A percentile compares a stretch with the other conserved stretches of the same genome.
Conservation (phyloP, 2,888 invertebrate species). For the Pharmacophagus antenor region DNA sequence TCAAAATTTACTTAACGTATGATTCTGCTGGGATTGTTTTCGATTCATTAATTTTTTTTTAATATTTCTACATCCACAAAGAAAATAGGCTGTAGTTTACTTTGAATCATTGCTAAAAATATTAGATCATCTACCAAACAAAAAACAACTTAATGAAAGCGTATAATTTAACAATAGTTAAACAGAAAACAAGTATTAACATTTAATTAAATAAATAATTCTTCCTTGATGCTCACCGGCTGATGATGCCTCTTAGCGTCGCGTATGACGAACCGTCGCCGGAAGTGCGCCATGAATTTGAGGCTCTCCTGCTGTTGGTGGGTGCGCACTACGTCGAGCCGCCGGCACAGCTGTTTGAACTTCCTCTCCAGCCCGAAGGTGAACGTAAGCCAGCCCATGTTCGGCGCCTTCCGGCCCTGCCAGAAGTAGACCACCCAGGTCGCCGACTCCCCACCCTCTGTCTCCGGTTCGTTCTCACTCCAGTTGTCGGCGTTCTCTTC, state of each 20-base stretch:
- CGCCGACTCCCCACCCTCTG: conserved; percentile 79
- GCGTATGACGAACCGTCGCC: conserved; percentile 93
- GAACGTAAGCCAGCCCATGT: conserved; percentile 99
- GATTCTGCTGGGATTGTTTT: too few relatives aligned
- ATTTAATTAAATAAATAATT: not conserved
- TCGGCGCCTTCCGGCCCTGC: conserved; percentile 98
- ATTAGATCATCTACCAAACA: too few relatives aligned
- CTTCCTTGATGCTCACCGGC: conserved; percentile 47
- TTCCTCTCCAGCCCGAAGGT: conserved; percentile 90
- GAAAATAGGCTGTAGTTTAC: too few relatives aligned
- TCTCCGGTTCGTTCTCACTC: conserved; percentile 58
- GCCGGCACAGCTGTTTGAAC: conserved; percentile 68
- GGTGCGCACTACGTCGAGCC: conserved; percentile 93
- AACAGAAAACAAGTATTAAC: not conserved
- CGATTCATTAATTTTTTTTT: too few relatives aligned
- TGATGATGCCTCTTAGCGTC: conserved; percentile 88
- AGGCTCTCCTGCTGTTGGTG: conserved; percentile 99
- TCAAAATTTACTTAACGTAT: too few relatives aligned
- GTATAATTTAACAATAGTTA: too few relatives aligned
- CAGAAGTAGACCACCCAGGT: conserved; percentile 99
- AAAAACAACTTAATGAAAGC: too few relatives aligned
- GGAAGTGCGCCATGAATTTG: conserved; percentile 99
- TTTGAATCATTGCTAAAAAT: too few relatives aligned
- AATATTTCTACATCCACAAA: too few relatives aligned
- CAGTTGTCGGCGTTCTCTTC: conserved; percentile 69